A percentile compares a stretch with the other conserved stretches of the same genome.
phyloP scores from a whole-genome alignment of 2,113 vertebrate species.

The Rhinoderma darwinii region DNA sequence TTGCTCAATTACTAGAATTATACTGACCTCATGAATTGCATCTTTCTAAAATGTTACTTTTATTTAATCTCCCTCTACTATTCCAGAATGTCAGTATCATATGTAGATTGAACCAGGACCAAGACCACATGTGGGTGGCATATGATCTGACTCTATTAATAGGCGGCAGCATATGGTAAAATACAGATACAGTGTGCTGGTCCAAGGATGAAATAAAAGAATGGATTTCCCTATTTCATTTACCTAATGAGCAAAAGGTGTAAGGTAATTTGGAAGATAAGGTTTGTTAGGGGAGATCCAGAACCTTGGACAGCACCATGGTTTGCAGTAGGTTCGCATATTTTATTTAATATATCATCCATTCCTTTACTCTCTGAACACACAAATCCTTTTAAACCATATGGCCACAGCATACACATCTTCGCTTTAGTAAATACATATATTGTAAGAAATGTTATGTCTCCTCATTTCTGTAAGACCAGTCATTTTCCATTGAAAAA shows the following conservation, averaged over 20 bases:
- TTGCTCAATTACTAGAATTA: not conserved
- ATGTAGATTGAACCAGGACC: constrained; percentile 15
- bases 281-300: not conserved
- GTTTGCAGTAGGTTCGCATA: not conserved
- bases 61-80: not conserved
- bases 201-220: not conserved
- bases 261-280: not conserved
- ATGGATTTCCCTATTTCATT: constrained; percentile 4
- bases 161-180: constrained; percentile 38
- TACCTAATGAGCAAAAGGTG: constrained; percentile 14
- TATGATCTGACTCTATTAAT: constrained; percentile 9
- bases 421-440: no score
- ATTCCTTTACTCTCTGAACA: not conserved
- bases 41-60: not conserved
- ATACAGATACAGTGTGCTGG: not conserved
- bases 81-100: not conserved
- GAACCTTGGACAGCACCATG: not conserved
- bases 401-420: no score
- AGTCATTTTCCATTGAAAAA: no score
- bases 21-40: not conserved
- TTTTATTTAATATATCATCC: not conserved
- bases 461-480: no score
- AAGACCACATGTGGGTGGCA: constrained; percentile 35
- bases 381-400: no score
- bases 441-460: no score